These are phyloP conservation scores for Chymomyza costata DNA, from an alignment of 1,140 invertebrate genomes.

Conservation along the genomic window DNA sequence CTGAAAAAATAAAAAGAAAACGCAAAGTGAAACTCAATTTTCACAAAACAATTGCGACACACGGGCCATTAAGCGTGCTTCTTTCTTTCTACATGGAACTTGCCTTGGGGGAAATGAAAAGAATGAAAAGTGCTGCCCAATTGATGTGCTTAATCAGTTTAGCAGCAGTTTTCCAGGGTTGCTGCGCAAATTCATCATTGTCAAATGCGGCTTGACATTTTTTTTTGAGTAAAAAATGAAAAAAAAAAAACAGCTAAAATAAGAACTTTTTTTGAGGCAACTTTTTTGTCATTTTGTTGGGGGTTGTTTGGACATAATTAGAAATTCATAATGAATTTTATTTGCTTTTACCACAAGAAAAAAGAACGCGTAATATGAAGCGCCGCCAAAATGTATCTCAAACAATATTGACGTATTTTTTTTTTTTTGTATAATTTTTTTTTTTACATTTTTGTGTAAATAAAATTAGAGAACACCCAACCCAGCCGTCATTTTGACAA, in stretches of 20 bases:
- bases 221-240: constrained; percentile 15
- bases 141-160: constrained; percentile 73
- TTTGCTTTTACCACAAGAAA: constrained; percentile 62
- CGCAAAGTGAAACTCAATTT: constrained; percentile 60
- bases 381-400: constrained; percentile 35
- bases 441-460: constrained; percentile 69
- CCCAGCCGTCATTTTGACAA: constrained; percentile 6
- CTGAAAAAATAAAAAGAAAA: no score
- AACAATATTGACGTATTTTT: constrained; percentile 38
- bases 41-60: constrained; percentile 58
- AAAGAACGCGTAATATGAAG: constrained; percentile 35
- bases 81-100: not conserved
- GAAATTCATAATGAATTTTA: constrained; percentile 75
- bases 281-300: constrained; percentile 18
- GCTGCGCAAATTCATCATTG: constrained; percentile 65
- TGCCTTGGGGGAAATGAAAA: not conserved
- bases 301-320: constrained; percentile 48
- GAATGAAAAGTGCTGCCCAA: constrained; percentile 43
- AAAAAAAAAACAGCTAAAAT: constrained; percentile 30
- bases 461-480: constrained; percentile 64
- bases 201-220: constrained; percentile 68
- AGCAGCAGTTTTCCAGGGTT: constrained; percentile 50
- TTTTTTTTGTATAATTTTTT: no score
- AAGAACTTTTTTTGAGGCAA: constrained; percentile 48
- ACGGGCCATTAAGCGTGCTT: constrained; percentile 33